Evolutionary conservation across 1,140 invertebrate genomes (phyloP), one percentile per base, ranked within the genome.

Genomic region (Drosophila parabipectinata): DNA sequence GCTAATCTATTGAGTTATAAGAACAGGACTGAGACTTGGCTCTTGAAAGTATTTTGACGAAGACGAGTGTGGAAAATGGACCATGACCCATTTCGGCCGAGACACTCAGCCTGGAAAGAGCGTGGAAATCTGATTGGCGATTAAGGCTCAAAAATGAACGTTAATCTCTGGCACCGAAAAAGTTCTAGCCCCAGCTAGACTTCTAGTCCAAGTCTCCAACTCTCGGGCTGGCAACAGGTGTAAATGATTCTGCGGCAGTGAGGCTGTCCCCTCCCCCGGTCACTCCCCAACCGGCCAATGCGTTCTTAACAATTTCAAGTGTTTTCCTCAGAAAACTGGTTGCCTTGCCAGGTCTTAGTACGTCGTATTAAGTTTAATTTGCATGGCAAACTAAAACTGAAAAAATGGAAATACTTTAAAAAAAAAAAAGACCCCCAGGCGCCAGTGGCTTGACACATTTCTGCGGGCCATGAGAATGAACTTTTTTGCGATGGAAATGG

Each of bases 371-470:
- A 76, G 44, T 76, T 76, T 74, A 77, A 84, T 84, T 84, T 87
- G 82, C 82, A 87, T 87, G 60, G 50, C 15, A 26, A 72, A 60
- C 50, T 48, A 44, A 67, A 28, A 60, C 32, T 50, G 44, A 44
- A 37, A 54, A 39, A 52, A 58, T 59, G 39, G 56, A 51, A 56
- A 72, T 78, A 67, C 68, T 47, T 18, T 21, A 3, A 21, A 41
- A 66, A 47, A n/a, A 58, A 52, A 66, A 47, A 58, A 52, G 48
- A 39, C 47, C 67, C 56, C 44, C 26, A 73, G 79, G 74, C 77
- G 58, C 62, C 62, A 73, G 66, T 53, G 52, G 51, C 80, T 87
- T 85, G 82, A 85, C 82, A 85, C 78, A 85, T 81, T 87, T 85
- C 72, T 59, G 47, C 57, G 44, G 44, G 56, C 56, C 58, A 64